phyloP scores from a whole-genome alignment of 2,797 vertebrate species.

The Eremophila alpestris region DNA sequence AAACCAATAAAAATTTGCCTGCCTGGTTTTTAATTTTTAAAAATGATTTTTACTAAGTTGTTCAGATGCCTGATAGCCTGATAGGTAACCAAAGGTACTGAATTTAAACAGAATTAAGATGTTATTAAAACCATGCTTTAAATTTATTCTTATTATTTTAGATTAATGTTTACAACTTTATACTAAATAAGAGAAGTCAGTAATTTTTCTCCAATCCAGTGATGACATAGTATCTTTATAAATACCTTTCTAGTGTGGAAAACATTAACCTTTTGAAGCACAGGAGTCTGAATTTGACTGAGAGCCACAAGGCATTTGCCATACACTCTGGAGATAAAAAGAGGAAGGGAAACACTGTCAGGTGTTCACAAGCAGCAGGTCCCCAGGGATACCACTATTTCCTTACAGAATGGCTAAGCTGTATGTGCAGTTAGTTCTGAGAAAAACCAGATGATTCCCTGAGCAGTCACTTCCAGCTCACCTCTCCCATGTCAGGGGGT shows the following conservation, averaged over 20 bases:
- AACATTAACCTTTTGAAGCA: background rate
- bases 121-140: background rate
- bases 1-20: background rate
- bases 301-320: background rate
- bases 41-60: background rate
- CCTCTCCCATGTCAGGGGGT: background rate
- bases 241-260: background rate
- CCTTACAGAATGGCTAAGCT: background rate
- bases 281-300: background rate
- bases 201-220: background rate
- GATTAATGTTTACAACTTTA: background rate
- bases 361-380: background rate
- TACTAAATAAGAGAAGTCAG: background rate
- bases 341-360: background rate
- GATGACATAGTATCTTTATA: background rate
- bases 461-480: background rate
- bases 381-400: background rate
- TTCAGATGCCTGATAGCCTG: background rate
- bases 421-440: background rate
- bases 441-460: background rate
- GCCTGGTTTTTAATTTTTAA: accelerated
- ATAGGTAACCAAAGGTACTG: background rate
- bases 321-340: background rate
- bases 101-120: background rate
- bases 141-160: background rate